These are phyloP conservation scores for Galeopsomyia nigrocyanea DNA, from an alignment of 2,888 invertebrate genomes.

Conservation along the genomic window DNA sequence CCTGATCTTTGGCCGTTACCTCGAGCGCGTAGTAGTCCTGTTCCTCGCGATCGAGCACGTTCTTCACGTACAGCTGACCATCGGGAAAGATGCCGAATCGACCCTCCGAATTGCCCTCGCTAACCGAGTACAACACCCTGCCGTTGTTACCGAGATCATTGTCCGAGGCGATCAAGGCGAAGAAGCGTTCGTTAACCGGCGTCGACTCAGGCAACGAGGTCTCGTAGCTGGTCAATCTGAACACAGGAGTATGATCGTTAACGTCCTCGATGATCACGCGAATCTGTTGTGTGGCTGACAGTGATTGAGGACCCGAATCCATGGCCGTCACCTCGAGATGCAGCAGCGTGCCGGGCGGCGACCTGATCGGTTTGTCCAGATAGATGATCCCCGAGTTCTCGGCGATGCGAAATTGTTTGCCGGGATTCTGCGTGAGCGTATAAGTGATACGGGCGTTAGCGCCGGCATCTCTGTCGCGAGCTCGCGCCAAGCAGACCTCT, in stretches of 20 bases:
- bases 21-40: slow-evolving; percentile 92
- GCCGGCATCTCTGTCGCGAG: slow-evolving; percentile 89
- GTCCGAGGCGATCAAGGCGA: slow-evolving; percentile 90
- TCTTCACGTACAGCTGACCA: slow-evolving; percentile 90
- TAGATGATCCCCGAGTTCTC: slow-evolving; percentile 91
- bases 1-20: slow-evolving; percentile 86
- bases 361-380: slow-evolving; percentile 83
- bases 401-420: slow-evolving; percentile 86
- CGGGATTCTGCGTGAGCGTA: slow-evolving; percentile 83
- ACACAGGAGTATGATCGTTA: slow-evolving; percentile 96
- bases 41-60: slow-evolving; percentile 88
- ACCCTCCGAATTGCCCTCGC: slow-evolving; percentile 86
- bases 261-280: slow-evolving; percentile 86
- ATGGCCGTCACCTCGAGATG: slow-evolving; percentile 85
- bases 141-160: slow-evolving; percentile 88
- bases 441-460: slow-evolving; percentile 90
- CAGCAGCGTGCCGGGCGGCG: slow-evolving; percentile 80
- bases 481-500: slow-evolving; percentile 90
- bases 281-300: slow-evolving; percentile 82
- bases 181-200: slow-evolving; percentile 91
- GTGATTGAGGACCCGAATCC: slow-evolving; percentile 84
- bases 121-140: slow-evolving; percentile 83
- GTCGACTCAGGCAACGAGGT: slow-evolving; percentile 92
- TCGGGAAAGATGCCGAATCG: slow-evolving; percentile 97
- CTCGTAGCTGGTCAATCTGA: slow-evolving; percentile 92